Percentiles rank a stretch among this genome's conserved stretches.
These are phyloP conservation scores for Yponomeuta sedellus DNA, from an alignment of 2,888 invertebrate species.

Conservation along the genomic window DNA sequence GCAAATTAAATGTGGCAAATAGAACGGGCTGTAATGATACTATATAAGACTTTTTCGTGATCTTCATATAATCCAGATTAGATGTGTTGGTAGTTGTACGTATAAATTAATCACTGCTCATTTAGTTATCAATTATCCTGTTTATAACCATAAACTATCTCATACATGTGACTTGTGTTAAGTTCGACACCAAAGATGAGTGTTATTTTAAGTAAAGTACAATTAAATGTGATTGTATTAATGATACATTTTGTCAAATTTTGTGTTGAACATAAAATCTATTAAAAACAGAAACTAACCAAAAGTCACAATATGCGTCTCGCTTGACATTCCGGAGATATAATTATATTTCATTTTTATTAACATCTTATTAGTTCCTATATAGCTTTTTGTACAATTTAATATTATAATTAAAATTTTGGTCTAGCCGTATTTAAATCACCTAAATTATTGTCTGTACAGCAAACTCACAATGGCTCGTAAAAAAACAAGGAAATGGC, in stretches of 20 bases:
- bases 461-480: too few species aligned
- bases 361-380: background rate
- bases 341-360: background rate
- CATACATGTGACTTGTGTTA: slow-evolving; percentile 16
- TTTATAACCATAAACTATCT: slow-evolving; percentile 4
- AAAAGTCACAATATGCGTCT: background rate
- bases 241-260: slow-evolving; percentile 32
- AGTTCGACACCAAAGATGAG: slow-evolving; percentile 63
- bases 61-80: slow-evolving; percentile 14
- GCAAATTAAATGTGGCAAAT: background rate
- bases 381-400: background rate
- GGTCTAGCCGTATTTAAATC: background rate
- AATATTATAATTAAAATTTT: background rate
- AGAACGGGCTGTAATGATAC: background rate
- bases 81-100: slow-evolving; percentile 27
- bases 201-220: slow-evolving; percentile 40
- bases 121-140: slow-evolving; percentile 17
- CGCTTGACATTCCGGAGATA: background rate
- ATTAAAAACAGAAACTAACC: background rate
- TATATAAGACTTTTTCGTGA: background rate
- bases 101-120: slow-evolving; percentile 21
- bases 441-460: too few species aligned
- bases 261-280: background rate
- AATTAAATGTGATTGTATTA: slow-evolving; percentile 22
- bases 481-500: too few species aligned